Evolutionary conservation across 2,113 vertebrate genomes (phyloP).

Genomic region (Clupea harengus): DNA sequence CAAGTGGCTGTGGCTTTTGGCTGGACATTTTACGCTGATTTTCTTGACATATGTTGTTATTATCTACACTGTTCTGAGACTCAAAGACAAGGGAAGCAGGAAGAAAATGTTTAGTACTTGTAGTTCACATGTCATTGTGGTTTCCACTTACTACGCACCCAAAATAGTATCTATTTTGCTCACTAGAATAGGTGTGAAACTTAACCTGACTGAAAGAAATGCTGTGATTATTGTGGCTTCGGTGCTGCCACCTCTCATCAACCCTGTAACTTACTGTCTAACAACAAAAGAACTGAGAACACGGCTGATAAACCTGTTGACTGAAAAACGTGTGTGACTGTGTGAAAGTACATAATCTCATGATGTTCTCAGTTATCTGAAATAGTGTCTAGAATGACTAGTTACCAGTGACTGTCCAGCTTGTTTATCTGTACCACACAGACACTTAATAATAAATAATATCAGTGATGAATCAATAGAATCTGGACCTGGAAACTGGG

Average conservation of each 20-base stretch:
- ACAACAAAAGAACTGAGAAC: slow-evolving; percentile 29
- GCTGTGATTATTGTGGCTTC: slow-evolving; percentile 12
- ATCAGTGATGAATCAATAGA: too few relatives aligned
- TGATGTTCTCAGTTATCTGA: background rate
- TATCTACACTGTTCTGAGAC: slow-evolving; percentile 28
- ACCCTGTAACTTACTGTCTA: slow-evolving; percentile 39
- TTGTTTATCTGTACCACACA: too few relatives aligned
- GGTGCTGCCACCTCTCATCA: slow-evolving; percentile 26
- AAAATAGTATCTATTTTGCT: slow-evolving; percentile 18
- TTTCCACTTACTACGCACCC: background rate
- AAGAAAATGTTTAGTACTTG: slow-evolving; percentile 23
- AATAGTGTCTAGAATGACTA: too few relatives aligned
- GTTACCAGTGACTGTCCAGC: too few relatives aligned
- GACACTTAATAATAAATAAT: too few relatives aligned
- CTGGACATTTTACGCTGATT: slow-evolving; percentile 19
- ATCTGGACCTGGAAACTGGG: too few relatives aligned
- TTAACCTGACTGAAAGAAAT: slow-evolving; percentile 31
- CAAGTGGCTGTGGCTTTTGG: background rate
- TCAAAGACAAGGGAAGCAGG: background rate
- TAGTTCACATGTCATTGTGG: slow-evolving; percentile 19
- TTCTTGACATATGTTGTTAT: slow-evolving; percentile 34
- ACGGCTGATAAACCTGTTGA: background rate
- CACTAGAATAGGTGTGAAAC: slow-evolving; percentile 21
- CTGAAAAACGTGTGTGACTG: background rate
- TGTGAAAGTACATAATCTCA: background rate